Conservation (phyloP, 2,113 vertebrate species). For the Agapornis roseicollis region DNA sequence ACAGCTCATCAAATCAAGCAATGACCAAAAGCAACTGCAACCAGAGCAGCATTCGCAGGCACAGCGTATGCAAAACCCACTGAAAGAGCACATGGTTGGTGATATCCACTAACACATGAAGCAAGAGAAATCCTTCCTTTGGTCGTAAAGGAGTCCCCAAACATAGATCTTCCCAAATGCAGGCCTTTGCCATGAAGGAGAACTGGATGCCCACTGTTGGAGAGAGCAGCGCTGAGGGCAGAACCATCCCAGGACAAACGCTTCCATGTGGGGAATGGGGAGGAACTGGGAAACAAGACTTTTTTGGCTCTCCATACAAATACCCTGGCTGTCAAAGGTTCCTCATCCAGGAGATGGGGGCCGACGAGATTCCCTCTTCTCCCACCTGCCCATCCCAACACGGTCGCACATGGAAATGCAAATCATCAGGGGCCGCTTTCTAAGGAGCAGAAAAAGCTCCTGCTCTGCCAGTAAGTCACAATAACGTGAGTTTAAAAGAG, state of each 20-base stretch:
- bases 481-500: background rate
- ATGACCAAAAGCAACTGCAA: background rate
- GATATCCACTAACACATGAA: accelerated
- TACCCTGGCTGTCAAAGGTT: background rate
- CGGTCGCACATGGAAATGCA: background rate
- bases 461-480: background rate
- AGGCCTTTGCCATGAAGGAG: background rate
- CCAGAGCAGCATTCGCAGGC: accelerated
- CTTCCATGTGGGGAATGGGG: accelerated
- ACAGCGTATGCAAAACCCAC: accelerated
- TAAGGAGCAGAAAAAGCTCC: background rate
- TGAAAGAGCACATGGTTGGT: accelerated
- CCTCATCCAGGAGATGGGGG: background rate
- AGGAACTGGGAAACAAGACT: background rate
- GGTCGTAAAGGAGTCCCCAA: background rate
- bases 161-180: background rate
- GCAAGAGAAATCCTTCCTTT: background rate
- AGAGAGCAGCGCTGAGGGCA: background rate
- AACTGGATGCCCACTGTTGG: accelerated
- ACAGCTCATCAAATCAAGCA: background rate
- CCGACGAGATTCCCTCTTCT: background rate
- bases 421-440: background rate
- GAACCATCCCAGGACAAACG: background rate
- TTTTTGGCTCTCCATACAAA: background rate
- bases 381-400: background rate